These are phyloP conservation scores for Neosilurus hyrtlii DNA, from an alignment of 2,797 vertebrate species.

Conservation along the genomic window DNA sequence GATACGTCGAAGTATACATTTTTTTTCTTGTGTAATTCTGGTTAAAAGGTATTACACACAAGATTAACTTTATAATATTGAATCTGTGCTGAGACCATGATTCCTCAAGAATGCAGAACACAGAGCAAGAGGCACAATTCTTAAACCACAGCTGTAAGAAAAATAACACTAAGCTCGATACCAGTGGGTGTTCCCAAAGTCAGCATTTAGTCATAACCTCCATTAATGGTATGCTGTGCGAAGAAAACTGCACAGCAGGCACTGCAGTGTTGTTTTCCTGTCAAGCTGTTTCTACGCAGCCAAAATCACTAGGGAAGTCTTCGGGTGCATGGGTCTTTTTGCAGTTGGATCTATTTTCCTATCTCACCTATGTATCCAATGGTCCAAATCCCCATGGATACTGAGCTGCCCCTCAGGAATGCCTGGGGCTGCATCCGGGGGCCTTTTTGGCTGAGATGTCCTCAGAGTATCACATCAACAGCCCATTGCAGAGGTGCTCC, in stretches of 20 bases:
- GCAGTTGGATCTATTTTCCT: conserved; percentile 53
- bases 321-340: conserved; percentile 50
- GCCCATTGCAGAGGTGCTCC: conserved; percentile 36
- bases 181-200: neutral
- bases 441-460: conserved; percentile 69
- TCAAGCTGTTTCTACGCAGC: conserved; percentile 25
- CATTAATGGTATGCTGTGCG: conserved; percentile 7
- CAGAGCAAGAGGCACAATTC: neutral
- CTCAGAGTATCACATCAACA: conserved; percentile 66
- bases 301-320: conserved; percentile 38
- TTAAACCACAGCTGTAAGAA: neutral
- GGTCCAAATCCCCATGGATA: conserved; percentile 69
- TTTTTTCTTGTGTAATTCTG: conserved; percentile 76
- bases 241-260: conserved; percentile 26
- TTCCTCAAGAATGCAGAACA: conserved; percentile 15
- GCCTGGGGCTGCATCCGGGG: conserved; percentile 71
- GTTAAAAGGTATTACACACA: conserved; percentile 86
- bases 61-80: conserved; percentile 86
- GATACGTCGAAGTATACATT: no score
- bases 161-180: neutral
- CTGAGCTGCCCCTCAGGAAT: conserved; percentile 74
- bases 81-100: conserved; percentile 66
- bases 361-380: conserved; percentile 54
- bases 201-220: conserved; percentile 14
- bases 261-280: conserved; percentile 34